Evolutionary conservation across 2,888 invertebrate species (phyloP).

Genomic region (Cheilosia pagana): DNA sequence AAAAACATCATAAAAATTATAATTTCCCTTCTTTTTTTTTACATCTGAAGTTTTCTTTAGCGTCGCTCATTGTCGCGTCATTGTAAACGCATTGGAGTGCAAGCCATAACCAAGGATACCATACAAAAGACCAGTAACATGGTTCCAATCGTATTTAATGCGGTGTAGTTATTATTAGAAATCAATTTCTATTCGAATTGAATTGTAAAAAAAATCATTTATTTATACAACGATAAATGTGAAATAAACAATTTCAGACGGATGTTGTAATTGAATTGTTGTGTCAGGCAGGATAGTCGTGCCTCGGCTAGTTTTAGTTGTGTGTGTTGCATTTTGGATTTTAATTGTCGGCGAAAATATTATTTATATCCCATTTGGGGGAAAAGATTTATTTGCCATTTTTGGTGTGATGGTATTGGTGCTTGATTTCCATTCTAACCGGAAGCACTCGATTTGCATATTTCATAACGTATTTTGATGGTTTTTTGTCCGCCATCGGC

Average conservation of each 20-base stretch:
- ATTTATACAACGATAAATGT: not conserved
- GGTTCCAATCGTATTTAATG: not conserved
- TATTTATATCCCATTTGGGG: slow-evolving; percentile 17
- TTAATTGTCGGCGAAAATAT: slow-evolving; percentile 43
- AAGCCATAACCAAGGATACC: slow-evolving; percentile 19
- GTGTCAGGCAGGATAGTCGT: not conserved
- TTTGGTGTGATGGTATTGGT: not conserved
- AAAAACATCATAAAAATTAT: slow-evolving; percentile 19
- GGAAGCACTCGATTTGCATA: slow-evolving; percentile 33
- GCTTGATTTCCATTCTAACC: slow-evolving; percentile 5
- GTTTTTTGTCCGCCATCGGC: not conserved
- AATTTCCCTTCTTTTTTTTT: not conserved
- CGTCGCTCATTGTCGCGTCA: not conserved
- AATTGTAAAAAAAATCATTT: not conserved
- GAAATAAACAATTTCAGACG: not conserved
- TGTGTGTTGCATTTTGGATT: not conserved
- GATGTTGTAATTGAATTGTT: slow-evolving; percentile 29
- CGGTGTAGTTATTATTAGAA: not conserved
- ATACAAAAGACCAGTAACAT: not conserved
- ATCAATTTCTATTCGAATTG: not conserved
- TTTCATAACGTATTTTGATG: slow-evolving; percentile 10
- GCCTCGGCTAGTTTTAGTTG: not conserved
- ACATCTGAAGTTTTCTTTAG: not conserved
- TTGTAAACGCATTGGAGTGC: slow-evolving; percentile 9
- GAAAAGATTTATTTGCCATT: slow-evolving; percentile 22